A percentile compares a stretch with the other conserved stretches of the same genome.
phyloP scores from a whole-genome alignment of 2,797 vertebrate genomes.

The Cuniculus paca region DNA sequence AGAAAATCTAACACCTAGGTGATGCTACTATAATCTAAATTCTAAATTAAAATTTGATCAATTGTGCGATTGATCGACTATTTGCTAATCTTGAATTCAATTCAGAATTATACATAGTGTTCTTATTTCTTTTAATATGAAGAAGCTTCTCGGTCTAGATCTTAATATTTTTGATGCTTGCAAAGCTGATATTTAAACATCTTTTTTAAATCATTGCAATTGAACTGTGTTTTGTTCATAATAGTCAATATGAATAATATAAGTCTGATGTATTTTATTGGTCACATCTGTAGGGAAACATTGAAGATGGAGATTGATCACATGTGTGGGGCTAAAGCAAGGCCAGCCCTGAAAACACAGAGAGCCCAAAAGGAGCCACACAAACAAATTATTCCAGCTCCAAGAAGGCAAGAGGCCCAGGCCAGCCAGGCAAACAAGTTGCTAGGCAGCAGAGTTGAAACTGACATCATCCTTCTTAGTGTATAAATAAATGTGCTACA shows the following conservation, averaged over 20 bases:
- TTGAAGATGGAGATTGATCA: too few relatives aligned
- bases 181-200: background rate
- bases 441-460: too few relatives aligned
- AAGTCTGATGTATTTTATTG: background rate
- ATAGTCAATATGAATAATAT: background rate
- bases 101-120: background rate
- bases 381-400: too few relatives aligned
- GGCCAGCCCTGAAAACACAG: too few relatives aligned
- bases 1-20: background rate
- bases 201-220: background rate
- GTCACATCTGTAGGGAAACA: too few relatives aligned
- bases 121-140: conserved; percentile 25
- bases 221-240: background rate
- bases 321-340: too few relatives aligned
- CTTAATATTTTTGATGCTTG: conserved; percentile 6
- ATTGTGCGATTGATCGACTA: background rate
- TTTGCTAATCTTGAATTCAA: background rate
- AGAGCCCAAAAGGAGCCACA: too few relatives aligned
- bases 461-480: too few relatives aligned
- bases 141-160: background rate
- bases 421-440: too few relatives aligned
- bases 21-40: background rate
- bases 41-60: background rate
- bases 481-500: too few relatives aligned
- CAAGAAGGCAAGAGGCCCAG: too few relatives aligned